Base-by-base conservation (phyloP, 2,888 invertebrate species). In the Hypselothyrea guttata region DNA sequence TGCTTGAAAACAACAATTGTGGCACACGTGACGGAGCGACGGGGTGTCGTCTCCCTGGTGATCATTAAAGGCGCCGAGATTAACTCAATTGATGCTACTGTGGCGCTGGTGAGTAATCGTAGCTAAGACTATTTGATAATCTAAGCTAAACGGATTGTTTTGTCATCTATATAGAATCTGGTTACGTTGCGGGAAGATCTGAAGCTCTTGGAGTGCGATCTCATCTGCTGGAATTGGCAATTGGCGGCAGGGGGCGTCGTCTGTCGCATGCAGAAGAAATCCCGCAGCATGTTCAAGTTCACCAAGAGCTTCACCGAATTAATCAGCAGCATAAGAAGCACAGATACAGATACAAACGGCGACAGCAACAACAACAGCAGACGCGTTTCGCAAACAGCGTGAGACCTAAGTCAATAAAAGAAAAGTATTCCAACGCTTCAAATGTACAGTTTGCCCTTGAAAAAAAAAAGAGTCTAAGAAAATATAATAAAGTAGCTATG, bases 61-160 rank as follows among this genome's bases (percentile, higher is more conserved):
- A 94, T 96, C 46, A 93, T 96, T 42, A 95, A 96, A 91, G 96
- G 93, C n/a, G 89, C 89, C 63, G 91, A 91, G 70, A 90, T 93
- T 27, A 90, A 89, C 48, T 91, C 91, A 69, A 92, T 93, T 67
- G 93, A 93, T 85, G 91, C 91, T 4, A 93, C 93, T 1, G 92
- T 93, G 7, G 93, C 92, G 9, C 91, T 92, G 89, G 93, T 93
- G 90, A 88, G 70, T 66, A 27, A 3, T 35, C 12, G 31, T 4
- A n/a, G n/a, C n/a, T n/a, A n/a, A n/a, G n/a, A n/a, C n/a, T n/a
- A n/a, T n/a, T n/a, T n/a, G n/a, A n/a, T n/a, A n/a, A n/a, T n/a
- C n/a, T n/a, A n/a, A n/a, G n/a, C n/a, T n/a, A n/a, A n/a, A n/a
- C n/a, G n/a, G 2, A 4, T 1, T 37, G 7, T 18, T 4, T 5